A percentile compares a stretch with the other conserved stretches of the same genome.
These are phyloP conservation scores for Girardinus metallicus DNA, from an alignment of 2,797 vertebrate species.

Conservation along the genomic window DNA sequence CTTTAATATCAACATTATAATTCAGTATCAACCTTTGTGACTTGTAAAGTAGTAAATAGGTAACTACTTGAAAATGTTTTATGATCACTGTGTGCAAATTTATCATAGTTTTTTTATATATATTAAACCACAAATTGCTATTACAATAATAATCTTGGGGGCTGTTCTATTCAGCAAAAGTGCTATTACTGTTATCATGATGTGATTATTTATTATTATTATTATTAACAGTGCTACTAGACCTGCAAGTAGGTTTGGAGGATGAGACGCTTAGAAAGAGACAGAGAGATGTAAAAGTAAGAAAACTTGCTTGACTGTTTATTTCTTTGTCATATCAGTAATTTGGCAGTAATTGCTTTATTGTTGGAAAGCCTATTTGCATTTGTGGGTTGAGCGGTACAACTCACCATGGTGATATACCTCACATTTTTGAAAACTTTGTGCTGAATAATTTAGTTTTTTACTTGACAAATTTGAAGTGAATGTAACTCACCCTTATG, in stretches of 20 bases:
- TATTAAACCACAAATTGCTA: neutral
- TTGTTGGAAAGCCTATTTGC: neutral
- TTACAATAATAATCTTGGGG: neutral
- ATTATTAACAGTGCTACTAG: neutral
- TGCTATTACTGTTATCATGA: neutral
- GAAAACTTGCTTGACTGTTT: neutral
- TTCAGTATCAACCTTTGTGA: slow-evolving; percentile 18
- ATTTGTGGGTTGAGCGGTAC: neutral
- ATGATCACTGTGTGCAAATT: neutral
- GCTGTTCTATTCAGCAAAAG: neutral
- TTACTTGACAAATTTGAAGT: neutral
- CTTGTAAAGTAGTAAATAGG: slow-evolving; percentile 18
- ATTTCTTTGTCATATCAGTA: neutral
- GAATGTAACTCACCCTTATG: neutral
- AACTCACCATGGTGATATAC: neutral
- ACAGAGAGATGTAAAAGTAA: neutral
- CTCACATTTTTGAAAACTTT: neutral
- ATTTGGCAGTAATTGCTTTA: neutral
- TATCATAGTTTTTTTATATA: no score
- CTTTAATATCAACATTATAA: slow-evolving; percentile 25
- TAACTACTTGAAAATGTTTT: neutral
- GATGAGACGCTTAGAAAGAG: neutral
- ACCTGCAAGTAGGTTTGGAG: neutral
- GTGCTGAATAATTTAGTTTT: neutral
- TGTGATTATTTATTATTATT: neutral